Base-by-base conservation (phyloP, 2,113 vertebrate genomes). In the Anoura caudifer region DNA sequence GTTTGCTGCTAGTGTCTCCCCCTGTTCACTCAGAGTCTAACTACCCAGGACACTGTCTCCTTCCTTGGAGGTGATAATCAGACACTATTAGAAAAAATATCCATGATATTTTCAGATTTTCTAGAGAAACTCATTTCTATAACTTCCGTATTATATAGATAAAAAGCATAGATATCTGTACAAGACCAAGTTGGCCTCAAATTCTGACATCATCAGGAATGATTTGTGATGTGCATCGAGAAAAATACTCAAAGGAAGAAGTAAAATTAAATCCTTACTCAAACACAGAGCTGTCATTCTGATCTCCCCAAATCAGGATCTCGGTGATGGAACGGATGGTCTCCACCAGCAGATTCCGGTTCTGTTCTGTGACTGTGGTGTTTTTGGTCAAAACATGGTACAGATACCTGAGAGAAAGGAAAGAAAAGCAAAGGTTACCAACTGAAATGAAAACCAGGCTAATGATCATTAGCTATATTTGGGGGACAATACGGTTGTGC, bases 261-360 rank as follows among this genome's bases (percentile, higher is more conserved):
- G 36, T 67, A 92, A 70, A 82, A 36, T 15, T 15, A 38, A 90
- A 33, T 17, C 97, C 99, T 99, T 98, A 99, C 99, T 99, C 99
- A 97, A 99, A 99, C 3, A 99, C 99, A 3, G 99, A 99, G 98
- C 99, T 99, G 99, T 99, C 99, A 98, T 99, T 99, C 94, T 99
- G 99, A 97, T 99, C 99, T 6, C 99, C 99, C 99, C 99, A 99
- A 77, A 99, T 99, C 10, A 99, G 99, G 96, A 99, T 99, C 98
- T 99, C 99, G 0, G 99, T 99, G 94, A 99, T 99, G 75, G 99
- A 99, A 22, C 99, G 99, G 95, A 99, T 99, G 19, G 99, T 99
- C 98, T 99, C 99, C 79, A 99, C 99, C 12, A 99, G 98, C 22
- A 99, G 98, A 97, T 99, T 99, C 83, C 99, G 98, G 98, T 99